Evolutionary conservation across 1,140 invertebrate genomes (phyloP), one percentile per base, ranked within the genome.

Genomic region (silkworm (Bombyx mori)): DNA sequence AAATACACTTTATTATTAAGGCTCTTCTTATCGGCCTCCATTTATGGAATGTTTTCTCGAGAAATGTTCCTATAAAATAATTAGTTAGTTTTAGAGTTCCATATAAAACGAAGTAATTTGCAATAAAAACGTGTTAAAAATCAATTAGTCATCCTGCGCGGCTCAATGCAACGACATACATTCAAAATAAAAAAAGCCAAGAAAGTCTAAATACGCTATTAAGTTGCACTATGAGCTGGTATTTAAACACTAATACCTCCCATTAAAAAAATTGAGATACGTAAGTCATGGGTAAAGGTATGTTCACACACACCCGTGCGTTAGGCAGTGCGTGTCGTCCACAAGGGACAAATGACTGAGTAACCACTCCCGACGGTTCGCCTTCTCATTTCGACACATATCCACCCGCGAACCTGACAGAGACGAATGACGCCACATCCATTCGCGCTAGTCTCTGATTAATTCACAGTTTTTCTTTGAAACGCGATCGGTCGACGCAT

Each of bases 401-500:
- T 44, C 53, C 53, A 62, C 59, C 64, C 56, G 26, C 59, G 50
- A 57, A 69, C 64, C 63, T 75, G 75, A 84, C 70, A 82, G 68
- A 79, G 79, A 81, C 66, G 64, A 71, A 78, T 77, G 71, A 67
- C 50, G 54, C 62, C 63, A 69, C 73, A 70, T 72, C 70, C 77
- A 74, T 77, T 71, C 68, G 68, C 76, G 67, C 69, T 79, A 71
- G 71, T 58, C 66, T 63, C 71, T 82, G 73, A 79, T 82, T 77
- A 80, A 84, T 82, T 84, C 79, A 81, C 72, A 76, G 76, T 82
- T 82, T 84, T 82, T 84, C 79, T 77, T 73, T 77, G 79, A 75
- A 82, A 78, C 68, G 71, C 71, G 66, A 75, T 74, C 68, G 66
- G 52, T 59, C 59, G 70, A 66, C 62, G 68, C 72, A 70, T 71